phyloP scores from a whole-genome alignment of 2,113 vertebrate species.

The Accipiter cooperii region DNA sequence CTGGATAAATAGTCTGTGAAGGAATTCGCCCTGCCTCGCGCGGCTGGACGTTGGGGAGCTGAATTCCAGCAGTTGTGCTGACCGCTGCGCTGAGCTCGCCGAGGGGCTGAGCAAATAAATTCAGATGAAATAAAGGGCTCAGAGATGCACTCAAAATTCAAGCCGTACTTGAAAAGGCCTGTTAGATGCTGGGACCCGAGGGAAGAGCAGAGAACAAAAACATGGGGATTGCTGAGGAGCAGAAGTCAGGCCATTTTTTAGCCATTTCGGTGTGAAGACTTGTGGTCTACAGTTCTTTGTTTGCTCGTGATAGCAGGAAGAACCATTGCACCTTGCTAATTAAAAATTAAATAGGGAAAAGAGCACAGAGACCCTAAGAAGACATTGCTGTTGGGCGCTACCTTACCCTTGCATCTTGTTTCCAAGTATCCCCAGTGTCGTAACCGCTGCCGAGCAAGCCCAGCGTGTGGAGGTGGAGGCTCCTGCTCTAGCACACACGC shows the following conservation, averaged over 20 bases:
- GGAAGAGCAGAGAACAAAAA: not conserved
- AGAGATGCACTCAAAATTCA: not conserved
- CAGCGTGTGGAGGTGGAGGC: rapidly evolving
- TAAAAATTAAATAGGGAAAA: not conserved
- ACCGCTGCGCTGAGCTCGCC: not conserved
- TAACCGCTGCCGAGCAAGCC: not conserved
- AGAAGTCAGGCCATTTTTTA: not conserved
- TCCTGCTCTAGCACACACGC: not conserved
- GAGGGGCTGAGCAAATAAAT: not conserved
- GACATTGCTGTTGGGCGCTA: not conserved
- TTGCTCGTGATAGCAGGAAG: not conserved
- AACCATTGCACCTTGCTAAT: rapidly evolving
- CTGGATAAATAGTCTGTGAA: slow-evolving; percentile 59
- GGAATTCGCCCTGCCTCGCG: slow-evolving; percentile 40
- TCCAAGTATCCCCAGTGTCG: not conserved
- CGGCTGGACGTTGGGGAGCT: slow-evolving; percentile 39
- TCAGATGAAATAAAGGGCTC: not conserved
- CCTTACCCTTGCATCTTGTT: not conserved
- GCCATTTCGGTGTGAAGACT: not conserved
- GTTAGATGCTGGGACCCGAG: not conserved
- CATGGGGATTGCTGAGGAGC: not conserved
- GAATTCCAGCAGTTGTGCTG: slow-evolving; percentile 40
- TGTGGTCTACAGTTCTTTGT: not conserved
- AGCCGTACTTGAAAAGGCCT: not conserved
- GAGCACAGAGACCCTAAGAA: not conserved